Conservation (phyloP, 1,140 invertebrate species). For the Lepidostoma basale region DNA sequence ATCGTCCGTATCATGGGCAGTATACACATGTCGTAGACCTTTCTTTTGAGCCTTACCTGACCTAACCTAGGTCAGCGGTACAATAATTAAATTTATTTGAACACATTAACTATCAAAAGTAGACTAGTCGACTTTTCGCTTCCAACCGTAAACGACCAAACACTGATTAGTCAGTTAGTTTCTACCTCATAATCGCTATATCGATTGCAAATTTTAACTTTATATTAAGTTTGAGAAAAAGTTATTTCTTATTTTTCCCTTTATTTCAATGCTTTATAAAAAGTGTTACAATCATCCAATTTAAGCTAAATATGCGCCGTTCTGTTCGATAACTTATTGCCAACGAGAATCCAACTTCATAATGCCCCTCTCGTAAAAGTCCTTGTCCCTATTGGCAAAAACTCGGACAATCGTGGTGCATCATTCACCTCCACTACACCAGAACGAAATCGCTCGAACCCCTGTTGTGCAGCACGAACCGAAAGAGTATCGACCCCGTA, state of each 20-base stretch:
- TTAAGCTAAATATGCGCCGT: constrained; percentile 2
- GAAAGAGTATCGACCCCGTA: not conserved
- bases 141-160: no score
- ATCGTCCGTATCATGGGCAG: no score
- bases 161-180: no score
- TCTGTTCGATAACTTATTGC: constrained; percentile 6
- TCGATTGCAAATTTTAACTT: no score
- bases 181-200: no score
- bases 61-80: no score
- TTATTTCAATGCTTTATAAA: constrained; percentile 8
- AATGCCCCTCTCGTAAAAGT: not conserved
- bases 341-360: not conserved
- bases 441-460: not conserved
- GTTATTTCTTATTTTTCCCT: constrained; percentile 9
- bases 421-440: not conserved
- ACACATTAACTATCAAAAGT: no score
- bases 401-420: not conserved
- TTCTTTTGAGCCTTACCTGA: no score
- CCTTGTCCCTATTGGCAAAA: not conserved
- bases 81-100: no score
- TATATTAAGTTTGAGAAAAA: constrained; percentile 2
- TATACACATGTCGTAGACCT: no score
- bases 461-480: constrained; percentile 7
- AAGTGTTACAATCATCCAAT: constrained; percentile 5
- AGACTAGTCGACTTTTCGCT: no score